Percentiles rank a stretch among this genome's conserved stretches.
These are phyloP conservation scores for Artibeus lituratus DNA, from an alignment of 2,797 vertebrate genomes.

Conservation along the genomic window DNA sequence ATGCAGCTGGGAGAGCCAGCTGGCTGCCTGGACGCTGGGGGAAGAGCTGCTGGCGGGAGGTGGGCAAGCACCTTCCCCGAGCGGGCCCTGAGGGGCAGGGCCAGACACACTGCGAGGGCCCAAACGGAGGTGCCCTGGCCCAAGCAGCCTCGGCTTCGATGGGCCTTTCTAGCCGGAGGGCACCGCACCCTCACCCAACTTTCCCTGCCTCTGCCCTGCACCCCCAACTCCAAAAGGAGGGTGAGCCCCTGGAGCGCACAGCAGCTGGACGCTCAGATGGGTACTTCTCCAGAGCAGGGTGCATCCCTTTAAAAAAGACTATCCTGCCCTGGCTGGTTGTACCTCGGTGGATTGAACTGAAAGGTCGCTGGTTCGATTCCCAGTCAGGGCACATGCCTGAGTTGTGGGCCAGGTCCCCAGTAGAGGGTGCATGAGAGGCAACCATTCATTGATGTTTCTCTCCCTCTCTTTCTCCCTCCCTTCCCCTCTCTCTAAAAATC, in stretches of 20 bases:
- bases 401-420: no score
- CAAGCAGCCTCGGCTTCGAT: accelerated
- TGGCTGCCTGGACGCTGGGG: accelerated
- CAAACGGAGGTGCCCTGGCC: accelerated
- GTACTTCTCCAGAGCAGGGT: accelerated
- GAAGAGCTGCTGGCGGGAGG: accelerated
- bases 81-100: accelerated
- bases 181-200: accelerated
- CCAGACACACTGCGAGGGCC: accelerated
- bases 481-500: no score
- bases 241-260: accelerated
- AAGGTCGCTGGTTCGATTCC: no score
- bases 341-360: no score
- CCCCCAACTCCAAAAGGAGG: not conserved
- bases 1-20: not conserved
- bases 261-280: not conserved
- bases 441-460: no score
- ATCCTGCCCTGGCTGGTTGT: not conserved
- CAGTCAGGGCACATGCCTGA: no score
- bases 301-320: not conserved
- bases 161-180: not conserved
- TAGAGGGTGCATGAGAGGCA: no score
- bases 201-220: not conserved
- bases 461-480: no score
- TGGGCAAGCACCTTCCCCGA: accelerated